A percentile compares a stretch with the other conserved stretches of the same genome.
Conservation (phyloP, 2,113 vertebrate species). For the Equus przewalskii region DNA sequence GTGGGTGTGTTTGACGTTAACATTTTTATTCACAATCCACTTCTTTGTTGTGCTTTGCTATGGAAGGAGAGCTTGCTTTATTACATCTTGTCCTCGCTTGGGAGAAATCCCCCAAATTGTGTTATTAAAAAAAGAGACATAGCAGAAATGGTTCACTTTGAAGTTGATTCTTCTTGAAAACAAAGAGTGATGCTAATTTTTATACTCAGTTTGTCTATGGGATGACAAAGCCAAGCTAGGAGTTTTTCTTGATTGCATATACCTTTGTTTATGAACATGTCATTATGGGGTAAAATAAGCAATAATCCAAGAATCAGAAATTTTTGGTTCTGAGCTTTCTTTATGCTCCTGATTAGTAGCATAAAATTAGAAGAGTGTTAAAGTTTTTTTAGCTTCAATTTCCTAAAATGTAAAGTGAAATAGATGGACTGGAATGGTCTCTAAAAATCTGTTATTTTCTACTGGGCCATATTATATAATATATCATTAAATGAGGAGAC, state of each 20-base stretch:
- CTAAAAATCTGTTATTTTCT: background rate
- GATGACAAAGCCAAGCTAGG: background rate
- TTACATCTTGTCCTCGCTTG: conserved; percentile 34
- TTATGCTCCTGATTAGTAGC: background rate
- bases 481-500: background rate
- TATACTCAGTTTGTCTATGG: background rate
- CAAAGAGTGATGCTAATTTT: background rate
- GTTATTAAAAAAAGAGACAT: background rate
- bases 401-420: background rate
- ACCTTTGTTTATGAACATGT: background rate
- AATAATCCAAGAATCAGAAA: background rate
- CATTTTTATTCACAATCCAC: conserved; percentile 57
- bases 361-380: background rate
- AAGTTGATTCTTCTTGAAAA: background rate
- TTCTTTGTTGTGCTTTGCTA: conserved; percentile 44
- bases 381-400: background rate
- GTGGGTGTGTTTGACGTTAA: conserved; percentile 62
- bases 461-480: background rate
- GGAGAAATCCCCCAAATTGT: background rate
- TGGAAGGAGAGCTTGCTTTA: conserved; percentile 6
- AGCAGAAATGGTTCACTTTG: background rate
- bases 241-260: background rate
- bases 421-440: background rate
- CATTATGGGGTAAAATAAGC: background rate
- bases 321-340: background rate